Evolutionary conservation across 2,113 vertebrate species (phyloP), one percentile per base, ranked within the genome.

Genomic region (Setophaga kirtlandii): DNA sequence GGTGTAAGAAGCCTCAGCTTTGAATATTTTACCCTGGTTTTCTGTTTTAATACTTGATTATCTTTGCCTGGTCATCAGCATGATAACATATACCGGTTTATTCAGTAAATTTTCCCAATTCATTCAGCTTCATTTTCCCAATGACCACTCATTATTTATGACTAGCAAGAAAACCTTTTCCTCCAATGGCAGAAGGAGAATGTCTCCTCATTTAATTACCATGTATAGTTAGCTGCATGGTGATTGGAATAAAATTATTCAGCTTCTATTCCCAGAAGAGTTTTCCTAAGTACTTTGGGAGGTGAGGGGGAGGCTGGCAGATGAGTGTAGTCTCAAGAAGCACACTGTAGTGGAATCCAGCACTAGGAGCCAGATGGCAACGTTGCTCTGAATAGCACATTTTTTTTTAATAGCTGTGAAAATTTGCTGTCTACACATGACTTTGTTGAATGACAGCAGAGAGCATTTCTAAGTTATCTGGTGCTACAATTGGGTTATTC

Each of bases 221-320:
- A 90, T 97, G 95, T 96, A 95, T 97, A 98, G 97, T 95, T 97
- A 97, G 88, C 95, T 95, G 90, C 94, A 93, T 89, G 96, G 93
- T 92, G 76, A 62, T 90, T 96, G 87, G 74, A 89, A 93, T 97
- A 95, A 98, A 98, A 97, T 96, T 95, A 97, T 98, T 97, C 90
- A 95, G 37, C 96, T 96, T 88, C 93, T 96, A 87, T 98, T 98
- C 97, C 97, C 98, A 97, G 96, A 97, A 97, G 96, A 98, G 87
- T 95, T 93, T 97, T 90, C 70, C 92, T 84, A 83, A 96, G 93
- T 97, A 97, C 97, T 97, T 96, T 82, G 33, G 63, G 95, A 97
- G 95, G 91, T 8, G 33, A 95, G 95, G 93, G 96, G 94, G 96
- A 97, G 97, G 97, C 71, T 96, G 96, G 97, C 91, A 75, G 73